phyloP scores from a whole-genome alignment of 2,888 invertebrate species.

The Hydroisotoma schaefferi region DNA sequence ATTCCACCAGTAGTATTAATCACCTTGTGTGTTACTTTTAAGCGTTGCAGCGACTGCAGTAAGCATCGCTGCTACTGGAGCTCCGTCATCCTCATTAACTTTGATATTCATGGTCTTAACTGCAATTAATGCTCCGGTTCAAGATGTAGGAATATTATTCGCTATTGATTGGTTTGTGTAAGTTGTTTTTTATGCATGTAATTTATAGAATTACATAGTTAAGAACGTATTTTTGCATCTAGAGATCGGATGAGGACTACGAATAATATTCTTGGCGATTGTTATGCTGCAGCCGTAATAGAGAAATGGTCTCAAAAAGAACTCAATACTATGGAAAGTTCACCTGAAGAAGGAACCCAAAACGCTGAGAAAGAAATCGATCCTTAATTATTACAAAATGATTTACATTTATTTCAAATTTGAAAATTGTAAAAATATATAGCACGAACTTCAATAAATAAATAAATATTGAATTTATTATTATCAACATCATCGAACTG shows the following conservation, averaged over 20 bases:
- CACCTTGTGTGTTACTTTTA: conserved; percentile 39
- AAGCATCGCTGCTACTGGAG: conserved; percentile 82
- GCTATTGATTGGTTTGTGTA: conserved; percentile 89
- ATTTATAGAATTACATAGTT: not conserved
- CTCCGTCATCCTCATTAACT: conserved; percentile 81
- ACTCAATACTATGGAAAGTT: conserved; percentile 56
- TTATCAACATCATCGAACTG: not conserved
- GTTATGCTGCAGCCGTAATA: conserved; percentile 82
- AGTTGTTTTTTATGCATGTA: conserved; percentile 53
- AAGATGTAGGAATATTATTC: conserved; percentile 76
- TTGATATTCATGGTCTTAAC: conserved; percentile 74
- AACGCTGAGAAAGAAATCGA: not conserved
- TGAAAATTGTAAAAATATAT: not conserved
- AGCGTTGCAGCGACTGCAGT: conserved; percentile 79
- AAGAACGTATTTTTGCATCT: conserved; percentile 21
- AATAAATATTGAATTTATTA: not conserved
- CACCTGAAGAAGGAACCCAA: not conserved
- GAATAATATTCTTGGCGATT: conserved; percentile 83
- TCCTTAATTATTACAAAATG: not conserved
- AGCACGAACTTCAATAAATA: not conserved
- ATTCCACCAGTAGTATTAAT: not conserved
- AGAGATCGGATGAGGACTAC: conserved; percentile 82
- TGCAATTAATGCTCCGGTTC: conserved; percentile 75
- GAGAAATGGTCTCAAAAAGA: conserved; percentile 78
- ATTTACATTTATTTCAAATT: not conserved